Evolutionary conservation across 1,140 invertebrate species (phyloP).

Genomic region (Neomicropteryx cornuta): DNA sequence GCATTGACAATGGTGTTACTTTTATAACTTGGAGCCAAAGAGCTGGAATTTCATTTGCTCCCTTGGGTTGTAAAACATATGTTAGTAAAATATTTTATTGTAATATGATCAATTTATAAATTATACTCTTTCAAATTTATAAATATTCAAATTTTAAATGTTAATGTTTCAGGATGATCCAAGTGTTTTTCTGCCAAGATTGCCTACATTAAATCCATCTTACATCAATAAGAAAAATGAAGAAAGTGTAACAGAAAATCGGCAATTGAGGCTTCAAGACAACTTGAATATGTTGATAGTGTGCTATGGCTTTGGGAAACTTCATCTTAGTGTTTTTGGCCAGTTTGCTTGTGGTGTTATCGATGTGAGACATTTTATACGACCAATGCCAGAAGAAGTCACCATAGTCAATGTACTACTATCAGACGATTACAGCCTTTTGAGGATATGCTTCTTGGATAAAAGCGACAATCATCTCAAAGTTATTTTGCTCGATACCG

Average conservation of each 20-base stretch:
- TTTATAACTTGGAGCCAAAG: constrained; percentile 49
- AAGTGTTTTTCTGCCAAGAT: constrained; percentile 39
- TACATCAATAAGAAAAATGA: constrained; percentile 37
- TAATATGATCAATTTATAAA: background rate
- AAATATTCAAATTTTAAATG: constrained; percentile 5
- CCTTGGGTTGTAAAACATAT: constrained; percentile 30
- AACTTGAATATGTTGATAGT: constrained; percentile 69
- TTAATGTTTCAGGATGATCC: constrained; percentile 37
- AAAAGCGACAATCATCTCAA: constrained; percentile 37
- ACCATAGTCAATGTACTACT: constrained; percentile 47
- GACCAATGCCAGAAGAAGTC: constrained; percentile 40
- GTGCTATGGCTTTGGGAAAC: constrained; percentile 58
- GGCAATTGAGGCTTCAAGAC: constrained; percentile 55
- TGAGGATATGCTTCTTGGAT: constrained; percentile 44
- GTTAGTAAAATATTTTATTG: constrained; percentile 20
- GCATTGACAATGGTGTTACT: constrained; percentile 32
- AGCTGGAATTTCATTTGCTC: constrained; percentile 26
- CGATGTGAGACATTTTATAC: constrained; percentile 43
- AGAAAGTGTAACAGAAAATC: constrained; percentile 44
- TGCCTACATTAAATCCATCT: constrained; percentile 24
- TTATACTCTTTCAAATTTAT: constrained; percentile 3
- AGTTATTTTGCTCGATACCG: constrained; percentile 50
- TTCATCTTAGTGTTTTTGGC: constrained; percentile 74
- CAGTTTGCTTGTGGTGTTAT: constrained; percentile 68
- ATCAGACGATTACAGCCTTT: constrained; percentile 46